phyloP scores from a whole-genome alignment of 2,113 vertebrate genomes.

The Lophotis ruficrista region DNA sequence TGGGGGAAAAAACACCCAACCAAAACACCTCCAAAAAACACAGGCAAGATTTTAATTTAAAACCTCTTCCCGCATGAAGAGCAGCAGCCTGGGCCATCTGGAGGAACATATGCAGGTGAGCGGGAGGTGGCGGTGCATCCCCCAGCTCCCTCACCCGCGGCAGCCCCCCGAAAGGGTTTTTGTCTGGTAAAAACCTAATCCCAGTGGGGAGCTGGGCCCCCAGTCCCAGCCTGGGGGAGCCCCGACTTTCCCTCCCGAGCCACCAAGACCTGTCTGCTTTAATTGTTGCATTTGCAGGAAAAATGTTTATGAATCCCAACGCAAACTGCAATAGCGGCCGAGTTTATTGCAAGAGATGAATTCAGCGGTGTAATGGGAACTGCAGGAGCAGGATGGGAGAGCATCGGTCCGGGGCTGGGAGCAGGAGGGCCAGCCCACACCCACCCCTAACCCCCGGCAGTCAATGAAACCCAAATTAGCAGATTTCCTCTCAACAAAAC shows the following conservation, averaged over 20 bases:
- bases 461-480: constrained; percentile 23
- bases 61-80: not conserved
- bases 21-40: not conserved
- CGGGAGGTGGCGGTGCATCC: not conserved
- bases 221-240: not conserved
- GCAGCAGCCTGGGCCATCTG: constrained; percentile 7
- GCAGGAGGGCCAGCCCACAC: not conserved
- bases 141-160: not conserved
- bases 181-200: not conserved
- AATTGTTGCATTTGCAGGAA: not conserved
- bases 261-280: not conserved
- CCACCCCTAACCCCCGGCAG: not conserved
- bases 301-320: constrained; percentile 37
- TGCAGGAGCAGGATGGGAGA: not conserved
- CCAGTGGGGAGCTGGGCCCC: rapidly evolving
- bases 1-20: not conserved
- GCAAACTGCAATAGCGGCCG: not conserved
- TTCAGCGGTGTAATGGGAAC: constrained; percentile 43
- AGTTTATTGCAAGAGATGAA: constrained; percentile 49
- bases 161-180: not conserved
- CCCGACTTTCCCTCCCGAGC: not conserved
- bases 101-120: constrained; percentile 51
- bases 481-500: not conserved
- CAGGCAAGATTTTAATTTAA: constrained; percentile 33
- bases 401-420: not conserved